Conservation (phyloP, 2,113 vertebrate species). For the Coptodon rendalli region DNA sequence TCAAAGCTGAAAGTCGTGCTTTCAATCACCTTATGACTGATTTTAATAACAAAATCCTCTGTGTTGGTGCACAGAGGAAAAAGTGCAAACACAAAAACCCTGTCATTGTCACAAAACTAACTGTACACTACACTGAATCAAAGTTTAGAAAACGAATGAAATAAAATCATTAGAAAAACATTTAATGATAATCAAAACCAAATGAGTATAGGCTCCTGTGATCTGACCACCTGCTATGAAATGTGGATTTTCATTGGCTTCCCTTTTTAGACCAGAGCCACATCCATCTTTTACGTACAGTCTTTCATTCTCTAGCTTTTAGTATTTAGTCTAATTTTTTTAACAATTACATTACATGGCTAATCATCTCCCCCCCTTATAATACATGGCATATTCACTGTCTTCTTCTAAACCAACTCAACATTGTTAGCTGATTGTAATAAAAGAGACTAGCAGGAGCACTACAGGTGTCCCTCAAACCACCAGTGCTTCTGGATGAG, state of each 20-base stretch:
- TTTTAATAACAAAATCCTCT: neutral
- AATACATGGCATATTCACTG: neutral
- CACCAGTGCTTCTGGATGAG: neutral
- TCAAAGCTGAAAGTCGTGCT: fast-evolving
- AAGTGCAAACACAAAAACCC: neutral
- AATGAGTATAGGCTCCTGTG: neutral
- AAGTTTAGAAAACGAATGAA: neutral
- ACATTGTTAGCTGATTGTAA: neutral
- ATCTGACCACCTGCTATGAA: neutral
- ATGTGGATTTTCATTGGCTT: neutral
- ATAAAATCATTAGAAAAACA: neutral
- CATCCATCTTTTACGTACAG: neutral
- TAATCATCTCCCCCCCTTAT: neutral
- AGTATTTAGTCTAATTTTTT: neutral
- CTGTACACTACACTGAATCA: neutral
- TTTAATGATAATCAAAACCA: neutral
- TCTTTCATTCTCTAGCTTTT: neutral
- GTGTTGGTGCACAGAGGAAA: neutral
- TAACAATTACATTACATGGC: neutral
- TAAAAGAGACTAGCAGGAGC: neutral
- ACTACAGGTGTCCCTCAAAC: neutral
- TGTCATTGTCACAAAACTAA: neutral
- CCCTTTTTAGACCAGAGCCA: neutral
- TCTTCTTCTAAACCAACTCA: neutral
- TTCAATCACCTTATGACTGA: neutral